Percentiles rank a stretch among this genome's conserved stretches.
Evolutionary conservation across 92 coral and sea anemone species (phyloP).

Genomic region (Porites cylindrica): DNA sequence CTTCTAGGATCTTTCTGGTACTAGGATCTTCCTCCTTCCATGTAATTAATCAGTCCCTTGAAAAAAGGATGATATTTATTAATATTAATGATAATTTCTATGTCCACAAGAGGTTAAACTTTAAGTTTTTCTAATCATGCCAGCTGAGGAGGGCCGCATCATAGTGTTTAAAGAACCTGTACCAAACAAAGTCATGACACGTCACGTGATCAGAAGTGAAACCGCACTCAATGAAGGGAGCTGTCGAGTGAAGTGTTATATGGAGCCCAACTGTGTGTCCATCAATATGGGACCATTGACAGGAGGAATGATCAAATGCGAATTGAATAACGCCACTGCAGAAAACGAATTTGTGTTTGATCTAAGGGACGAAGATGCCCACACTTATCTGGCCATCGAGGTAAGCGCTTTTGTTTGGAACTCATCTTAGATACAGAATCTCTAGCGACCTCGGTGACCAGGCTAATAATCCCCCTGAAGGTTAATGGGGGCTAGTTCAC

Average conservation of each 20-base stretch:
- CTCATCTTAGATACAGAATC: no score
- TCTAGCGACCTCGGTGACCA: not conserved
- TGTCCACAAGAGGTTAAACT: no score
- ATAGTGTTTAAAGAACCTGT: conserved; percentile 11
- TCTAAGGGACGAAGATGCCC: not conserved
- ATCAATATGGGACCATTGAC: conserved; percentile 24
- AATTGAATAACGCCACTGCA: conserved; percentile 17
- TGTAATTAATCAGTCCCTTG: no score
- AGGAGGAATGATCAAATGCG: not conserved
- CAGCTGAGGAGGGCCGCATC: conserved; percentile 2
- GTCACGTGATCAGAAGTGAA: conserved; percentile 6
- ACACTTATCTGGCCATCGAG: conserved; percentile 26
- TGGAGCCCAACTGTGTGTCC: conserved; percentile 33
- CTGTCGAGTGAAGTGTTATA: conserved; percentile 39
- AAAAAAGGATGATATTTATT: no score
- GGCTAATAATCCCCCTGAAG: no score
- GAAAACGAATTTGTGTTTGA: not conserved
- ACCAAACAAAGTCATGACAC: not conserved
- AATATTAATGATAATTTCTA: no score
- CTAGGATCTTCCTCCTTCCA: no score
- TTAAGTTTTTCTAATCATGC: not conserved
- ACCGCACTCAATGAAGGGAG: conserved; percentile 18
- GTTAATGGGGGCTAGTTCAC: not conserved
- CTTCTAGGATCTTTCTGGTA: no score
- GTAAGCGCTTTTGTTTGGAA: not conserved